Evolutionary conservation across 2,113 vertebrate species (phyloP).

Genomic region (Salvator merianae): DNA sequence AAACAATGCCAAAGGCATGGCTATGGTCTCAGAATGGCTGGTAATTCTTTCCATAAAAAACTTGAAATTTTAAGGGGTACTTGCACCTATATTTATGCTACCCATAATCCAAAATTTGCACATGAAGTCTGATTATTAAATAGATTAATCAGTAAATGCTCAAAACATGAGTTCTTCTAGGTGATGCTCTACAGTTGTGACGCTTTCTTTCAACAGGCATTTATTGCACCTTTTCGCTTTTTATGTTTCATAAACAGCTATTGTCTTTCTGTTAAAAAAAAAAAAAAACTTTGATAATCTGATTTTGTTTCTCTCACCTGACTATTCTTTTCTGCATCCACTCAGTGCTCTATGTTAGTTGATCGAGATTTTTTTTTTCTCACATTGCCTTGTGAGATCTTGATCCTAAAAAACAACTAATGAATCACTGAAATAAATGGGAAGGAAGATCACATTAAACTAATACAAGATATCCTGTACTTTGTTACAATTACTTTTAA

Average conservation of each 20-base stretch:
- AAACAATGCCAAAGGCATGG: too few species aligned
- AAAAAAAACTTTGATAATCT: neutral
- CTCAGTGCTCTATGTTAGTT: neutral
- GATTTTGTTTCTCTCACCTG: neutral
- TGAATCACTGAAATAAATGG: neutral
- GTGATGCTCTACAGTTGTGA: neutral
- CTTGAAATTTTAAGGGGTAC: too few species aligned
- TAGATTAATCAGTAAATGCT: too few species aligned
- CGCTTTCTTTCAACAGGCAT: neutral
- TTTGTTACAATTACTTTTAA: neutral
- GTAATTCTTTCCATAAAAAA: too few species aligned
- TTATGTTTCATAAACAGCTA: neutral
- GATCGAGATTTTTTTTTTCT: neutral
- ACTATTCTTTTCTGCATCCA: neutral
- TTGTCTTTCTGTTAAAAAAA: neutral
- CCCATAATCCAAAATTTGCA: too few species aligned
- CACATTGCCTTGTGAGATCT: neutral
- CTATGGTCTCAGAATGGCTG: too few species aligned
- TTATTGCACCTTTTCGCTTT: neutral
- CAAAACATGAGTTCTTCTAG: too few species aligned
- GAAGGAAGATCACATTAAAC: neutral
- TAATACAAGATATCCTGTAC: neutral
- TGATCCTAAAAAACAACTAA: neutral
- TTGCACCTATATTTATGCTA: too few species aligned
- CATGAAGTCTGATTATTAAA: too few species aligned